Evolutionary conservation across 2,888 invertebrate genomes (phyloP).

Genomic region (Cataglyphis altisquamis): DNA sequence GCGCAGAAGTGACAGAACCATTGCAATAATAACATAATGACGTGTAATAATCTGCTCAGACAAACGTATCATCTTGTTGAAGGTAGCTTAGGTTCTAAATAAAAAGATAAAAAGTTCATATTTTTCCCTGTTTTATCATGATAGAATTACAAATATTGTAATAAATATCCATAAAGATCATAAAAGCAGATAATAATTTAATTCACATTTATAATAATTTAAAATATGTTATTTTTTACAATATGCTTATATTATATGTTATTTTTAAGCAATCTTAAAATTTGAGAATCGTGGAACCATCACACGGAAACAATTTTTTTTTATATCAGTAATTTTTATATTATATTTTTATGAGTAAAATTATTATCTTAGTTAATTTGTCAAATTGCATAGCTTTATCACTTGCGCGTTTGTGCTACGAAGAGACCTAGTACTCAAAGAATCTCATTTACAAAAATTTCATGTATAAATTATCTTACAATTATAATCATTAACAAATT

Average conservation of each 20-base stretch:
- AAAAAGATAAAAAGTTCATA: background rate
- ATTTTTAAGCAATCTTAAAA: background rate
- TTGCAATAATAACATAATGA: slow-evolving; percentile 47
- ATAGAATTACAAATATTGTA: background rate
- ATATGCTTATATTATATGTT: too few species aligned
- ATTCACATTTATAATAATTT: background rate
- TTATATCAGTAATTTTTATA: too few species aligned
- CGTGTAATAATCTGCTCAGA: slow-evolving; percentile 35
- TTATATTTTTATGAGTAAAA: slow-evolving; percentile 1
- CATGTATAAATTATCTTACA: slow-evolving; percentile 18
- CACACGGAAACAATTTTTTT: background rate
- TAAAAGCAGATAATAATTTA: background rate
- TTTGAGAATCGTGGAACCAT: background rate
- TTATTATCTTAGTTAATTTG: background rate
- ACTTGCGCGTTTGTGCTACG: slow-evolving; percentile 12
- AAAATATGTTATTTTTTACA: background rate
- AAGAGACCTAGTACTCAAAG: slow-evolving; percentile 6
- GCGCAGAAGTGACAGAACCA: slow-evolving; percentile 46
- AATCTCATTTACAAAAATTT: slow-evolving; percentile 13
- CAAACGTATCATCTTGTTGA: slow-evolving; percentile 15
- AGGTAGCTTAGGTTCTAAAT: slow-evolving; percentile 1
- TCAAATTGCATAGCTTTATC: slow-evolving; percentile 15
- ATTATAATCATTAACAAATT: background rate
- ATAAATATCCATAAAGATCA: background rate
- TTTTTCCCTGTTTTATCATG: background rate